Percentiles rank a stretch among this genome's conserved stretches.
phyloP scores from a whole-genome alignment of 2,113 vertebrate genomes.

The Odocoileus virginianus region DNA sequence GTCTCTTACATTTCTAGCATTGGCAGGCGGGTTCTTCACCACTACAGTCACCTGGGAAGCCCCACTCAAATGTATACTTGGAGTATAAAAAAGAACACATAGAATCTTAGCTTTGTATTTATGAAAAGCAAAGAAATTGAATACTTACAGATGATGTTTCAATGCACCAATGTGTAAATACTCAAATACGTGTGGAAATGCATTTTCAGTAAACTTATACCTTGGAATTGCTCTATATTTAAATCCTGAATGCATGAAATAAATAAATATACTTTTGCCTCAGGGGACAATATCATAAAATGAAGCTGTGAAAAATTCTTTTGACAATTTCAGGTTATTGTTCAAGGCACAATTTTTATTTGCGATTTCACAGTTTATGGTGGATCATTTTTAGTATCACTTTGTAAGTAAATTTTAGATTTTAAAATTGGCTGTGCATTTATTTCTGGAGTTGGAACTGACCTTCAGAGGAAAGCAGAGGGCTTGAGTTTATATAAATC shows the following conservation, averaged over 20 bases:
- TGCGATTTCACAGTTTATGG: background rate
- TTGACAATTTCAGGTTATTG: background rate
- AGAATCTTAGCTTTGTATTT: background rate
- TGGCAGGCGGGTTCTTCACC: background rate
- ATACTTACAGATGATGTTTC: background rate
- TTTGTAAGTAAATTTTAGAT: background rate
- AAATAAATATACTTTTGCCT: background rate
- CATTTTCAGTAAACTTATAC: background rate
- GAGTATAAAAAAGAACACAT: background rate
- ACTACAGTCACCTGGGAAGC: background rate
- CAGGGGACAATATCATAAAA: background rate
- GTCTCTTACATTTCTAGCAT: background rate
- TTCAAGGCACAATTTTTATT: background rate
- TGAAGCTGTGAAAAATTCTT: background rate
- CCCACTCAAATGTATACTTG: background rate
- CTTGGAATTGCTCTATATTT: background rate
- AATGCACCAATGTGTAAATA: background rate
- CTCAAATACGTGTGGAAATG: background rate
- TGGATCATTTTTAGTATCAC: background rate
- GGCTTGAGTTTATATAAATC: background rate
- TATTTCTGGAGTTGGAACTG: background rate
- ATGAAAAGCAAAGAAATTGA: background rate
- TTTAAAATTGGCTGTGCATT: background rate
- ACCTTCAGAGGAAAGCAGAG: background rate
- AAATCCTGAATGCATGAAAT: background rate